Base-by-base conservation (phyloP, 1,140 invertebrate species). In the Heliconius melpomene region DNA sequence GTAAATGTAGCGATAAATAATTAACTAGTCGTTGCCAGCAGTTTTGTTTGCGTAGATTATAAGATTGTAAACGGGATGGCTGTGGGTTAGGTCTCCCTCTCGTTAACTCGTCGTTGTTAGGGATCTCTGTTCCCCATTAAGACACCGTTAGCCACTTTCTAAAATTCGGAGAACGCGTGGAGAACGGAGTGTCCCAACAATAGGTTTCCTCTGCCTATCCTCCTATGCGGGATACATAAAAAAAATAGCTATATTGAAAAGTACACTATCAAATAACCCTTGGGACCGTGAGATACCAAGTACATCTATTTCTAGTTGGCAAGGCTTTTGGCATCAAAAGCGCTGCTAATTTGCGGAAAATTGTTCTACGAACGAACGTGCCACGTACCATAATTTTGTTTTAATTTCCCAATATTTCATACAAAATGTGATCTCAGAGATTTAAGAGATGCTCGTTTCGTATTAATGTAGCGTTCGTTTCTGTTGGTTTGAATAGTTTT, bases 231-330 rank as follows among this genome's bases (percentile, higher is more conserved):
- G n/a, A 57, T 57, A 57, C n/a, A 57, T 7, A 1, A 23, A 23
- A n/a, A 57, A 23, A 57, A 57, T 23, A 1, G 1, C 13, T 60
- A 66, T 26, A 66, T 26, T 13, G 11, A 66, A 66, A 29, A 66
- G 3, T 29, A 66, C 3, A 60, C n/a, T 60, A 60, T 66, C 36
- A 7, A 36, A 26, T 75, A 73, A 81, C 82, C 83, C 83, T 84
- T 84, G 83, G 78, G 70, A 52, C 79, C 75, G 81, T 82, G 70
- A 74, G 40, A 77, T 74, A 80, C 76, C 86, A 84, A 87, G 83
- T 80, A 78, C 80, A 81, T 83, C 83, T 87, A 87, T 87, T 87
- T 83, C 81, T 57, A 83, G 82, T 87, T 85, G 86, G 82, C 84
- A 84, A 79, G 75, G 81, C 71, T 80, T 75, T 85, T 81, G 82